Conservation (phyloP, 2,888 invertebrate genomes). For the Drosophila paramelanica region DNA sequence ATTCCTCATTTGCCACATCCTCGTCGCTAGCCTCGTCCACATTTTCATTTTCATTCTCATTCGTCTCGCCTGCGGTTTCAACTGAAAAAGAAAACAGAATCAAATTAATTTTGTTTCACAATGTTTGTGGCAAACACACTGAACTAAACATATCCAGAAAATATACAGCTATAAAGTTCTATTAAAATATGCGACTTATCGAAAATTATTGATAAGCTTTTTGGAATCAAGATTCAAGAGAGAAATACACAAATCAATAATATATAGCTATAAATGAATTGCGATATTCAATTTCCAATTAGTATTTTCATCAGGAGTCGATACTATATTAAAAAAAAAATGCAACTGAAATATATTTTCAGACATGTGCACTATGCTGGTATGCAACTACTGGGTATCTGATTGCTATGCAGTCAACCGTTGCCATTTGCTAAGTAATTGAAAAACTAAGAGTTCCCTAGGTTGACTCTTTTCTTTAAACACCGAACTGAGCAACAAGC, state of each 20-base stretch:
- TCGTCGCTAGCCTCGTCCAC: constrained; percentile 61
- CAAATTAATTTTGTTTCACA: constrained; percentile 13
- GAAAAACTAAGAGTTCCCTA: not conserved
- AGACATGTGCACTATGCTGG: no score
- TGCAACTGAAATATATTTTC: no score
- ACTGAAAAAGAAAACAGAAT: constrained; percentile 64
- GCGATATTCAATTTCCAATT: no score
- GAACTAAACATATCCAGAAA: not conserved
- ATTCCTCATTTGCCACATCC: constrained; percentile 61
- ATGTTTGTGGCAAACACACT: not conserved
- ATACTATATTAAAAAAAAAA: no score
- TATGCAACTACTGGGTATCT: no score
- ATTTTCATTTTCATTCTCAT: constrained; percentile 41
- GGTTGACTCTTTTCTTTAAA: not conserved
- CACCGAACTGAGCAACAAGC: not conserved
- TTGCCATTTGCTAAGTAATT: not conserved
- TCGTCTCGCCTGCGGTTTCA: constrained; percentile 53
- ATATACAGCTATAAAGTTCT: no score
- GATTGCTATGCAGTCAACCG: no score
- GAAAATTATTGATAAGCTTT: not conserved
- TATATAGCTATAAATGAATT: no score
- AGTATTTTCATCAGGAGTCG: no score
- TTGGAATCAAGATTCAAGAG: no score
- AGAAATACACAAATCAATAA: no score
- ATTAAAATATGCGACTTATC: no score